Evolutionary conservation across 1,140 invertebrate genomes (phyloP).

Genomic region (Schmidtea mediterranea): DNA sequence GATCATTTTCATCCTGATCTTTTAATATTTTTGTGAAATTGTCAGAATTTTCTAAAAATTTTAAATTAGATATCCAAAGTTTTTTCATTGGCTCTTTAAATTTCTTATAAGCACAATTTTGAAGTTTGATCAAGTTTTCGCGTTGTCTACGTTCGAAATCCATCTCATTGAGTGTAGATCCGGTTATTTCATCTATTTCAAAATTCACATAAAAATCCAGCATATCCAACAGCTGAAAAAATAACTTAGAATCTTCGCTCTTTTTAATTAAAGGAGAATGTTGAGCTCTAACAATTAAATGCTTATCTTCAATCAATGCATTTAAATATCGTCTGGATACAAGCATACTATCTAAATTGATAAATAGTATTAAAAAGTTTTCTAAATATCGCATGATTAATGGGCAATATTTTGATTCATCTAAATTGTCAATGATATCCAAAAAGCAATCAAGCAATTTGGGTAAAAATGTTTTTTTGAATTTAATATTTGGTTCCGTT

Average conservation of each 20-base stretch:
- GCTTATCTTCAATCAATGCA: constrained; percentile 69
- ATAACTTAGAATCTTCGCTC: neutral
- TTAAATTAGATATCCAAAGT: neutral
- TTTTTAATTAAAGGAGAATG: neutral
- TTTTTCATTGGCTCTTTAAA: constrained; percentile 1
- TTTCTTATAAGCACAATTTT: neutral
- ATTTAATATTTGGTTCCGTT: neutral
- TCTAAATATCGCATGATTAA: constrained; percentile 56
- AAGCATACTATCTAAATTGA: constrained; percentile 73
- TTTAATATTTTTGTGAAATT: neutral
- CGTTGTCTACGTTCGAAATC: constrained; percentile 28
- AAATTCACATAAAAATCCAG: constrained; percentile 83
- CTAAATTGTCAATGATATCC: constrained; percentile 4
- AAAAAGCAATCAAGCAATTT: constrained; percentile 2
- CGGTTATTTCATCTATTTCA: constrained; percentile 85
- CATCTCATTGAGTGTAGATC: constrained; percentile 65
- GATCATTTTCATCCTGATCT: neutral
- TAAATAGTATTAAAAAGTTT: constrained; percentile 73
- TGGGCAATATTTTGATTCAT: constrained; percentile 20
- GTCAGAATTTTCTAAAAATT: constrained; percentile 1
- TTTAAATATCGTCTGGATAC: constrained; percentile 87
- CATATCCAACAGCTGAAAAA: constrained; percentile 59
- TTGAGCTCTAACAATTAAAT: constrained; percentile 52
- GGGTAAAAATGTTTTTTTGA: neutral
- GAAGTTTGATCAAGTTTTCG: neutral